phyloP scores from a whole-genome alignment of 2,797 vertebrate species.

The Crenichthys baileyi region DNA sequence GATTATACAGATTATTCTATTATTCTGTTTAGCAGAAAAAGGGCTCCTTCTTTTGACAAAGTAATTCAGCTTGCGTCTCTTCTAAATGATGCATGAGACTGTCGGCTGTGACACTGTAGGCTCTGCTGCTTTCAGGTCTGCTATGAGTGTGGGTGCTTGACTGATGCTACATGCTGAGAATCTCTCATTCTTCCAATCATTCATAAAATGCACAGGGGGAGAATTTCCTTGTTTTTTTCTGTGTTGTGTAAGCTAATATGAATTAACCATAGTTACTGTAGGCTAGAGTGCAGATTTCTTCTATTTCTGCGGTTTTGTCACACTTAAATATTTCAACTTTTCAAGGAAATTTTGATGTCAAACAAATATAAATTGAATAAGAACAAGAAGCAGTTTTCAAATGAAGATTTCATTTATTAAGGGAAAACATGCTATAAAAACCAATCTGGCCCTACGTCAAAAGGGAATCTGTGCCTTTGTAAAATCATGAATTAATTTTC shows the following conservation, averaged over 20 bases:
- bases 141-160: constrained; percentile 37
- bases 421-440: background rate
- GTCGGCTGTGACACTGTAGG: constrained; percentile 50
- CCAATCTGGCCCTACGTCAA: background rate
- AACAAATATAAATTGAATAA: background rate
- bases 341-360: background rate
- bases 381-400: background rate
- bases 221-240: constrained; percentile 43
- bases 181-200: constrained; percentile 30
- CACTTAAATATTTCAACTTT: background rate
- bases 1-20: constrained; percentile 42
- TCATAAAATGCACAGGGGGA: constrained; percentile 30
- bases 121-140: constrained; percentile 39
- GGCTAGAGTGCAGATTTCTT: background rate
- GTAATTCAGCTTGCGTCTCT: constrained; percentile 54
- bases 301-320: background rate
- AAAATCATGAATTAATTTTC: background rate
- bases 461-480: background rate
- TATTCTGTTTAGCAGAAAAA: constrained; percentile 54
- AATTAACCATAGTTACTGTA: no score
- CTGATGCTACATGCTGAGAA: constrained; percentile 15
- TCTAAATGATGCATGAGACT: constrained; percentile 50
- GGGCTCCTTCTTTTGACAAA: constrained; percentile 60
- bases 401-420: background rate
- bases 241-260: background rate